Evolutionary conservation across 2,797 vertebrate species (phyloP), one percentile per base, ranked within the genome.

Genomic region (Falco concolor): DNA sequence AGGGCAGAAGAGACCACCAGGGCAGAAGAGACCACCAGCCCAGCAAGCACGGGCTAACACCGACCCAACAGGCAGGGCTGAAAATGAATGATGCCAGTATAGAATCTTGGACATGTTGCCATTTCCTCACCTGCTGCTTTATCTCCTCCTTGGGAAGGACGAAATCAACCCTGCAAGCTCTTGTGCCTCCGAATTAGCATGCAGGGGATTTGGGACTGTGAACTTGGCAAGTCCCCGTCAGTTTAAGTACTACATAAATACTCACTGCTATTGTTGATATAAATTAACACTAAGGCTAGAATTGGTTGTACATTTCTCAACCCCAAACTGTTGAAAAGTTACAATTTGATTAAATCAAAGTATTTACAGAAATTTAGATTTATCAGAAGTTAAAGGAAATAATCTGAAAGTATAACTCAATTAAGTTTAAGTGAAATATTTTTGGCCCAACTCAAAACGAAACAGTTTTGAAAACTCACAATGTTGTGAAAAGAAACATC

Each of bases 21-120:
- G 30, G 44, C 76, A 52, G 13, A 5, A 6, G 38, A 24, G 28
- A 23, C 12, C 1, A 2, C 50, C 5, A 2, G 52, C 30, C 47
- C 57, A 12, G 45, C 38, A 10, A 42, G 59, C 18, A 3, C 0
- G 6, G 63, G 8, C 53, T 8, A 25, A 21, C 60, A 0, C 13
- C 0, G 16, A 6, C 47, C 6, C 32, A 19, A 12, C 2, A 9
- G 61, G 54, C 5, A 5, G 61, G 13, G 10, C 54, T n/a, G 61
- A 23, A 54, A 54, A 38, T 0, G 14, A 56, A 11, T 0, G 21
- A 47, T 45, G 67, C 67, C 38, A 5, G 36, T 1, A 5, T 1
- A 40, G 44, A 9, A 56, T 21, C 61, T 21, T 14, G 56, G 67
- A 27, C 6, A 3, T 1, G 3, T 7, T n/a, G 68, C 45, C 2